Evolutionary conservation across 2,113 vertebrate genomes (phyloP), one percentile per base, ranked within the genome.

Genomic region (Nothoprocta pentlandii): DNA sequence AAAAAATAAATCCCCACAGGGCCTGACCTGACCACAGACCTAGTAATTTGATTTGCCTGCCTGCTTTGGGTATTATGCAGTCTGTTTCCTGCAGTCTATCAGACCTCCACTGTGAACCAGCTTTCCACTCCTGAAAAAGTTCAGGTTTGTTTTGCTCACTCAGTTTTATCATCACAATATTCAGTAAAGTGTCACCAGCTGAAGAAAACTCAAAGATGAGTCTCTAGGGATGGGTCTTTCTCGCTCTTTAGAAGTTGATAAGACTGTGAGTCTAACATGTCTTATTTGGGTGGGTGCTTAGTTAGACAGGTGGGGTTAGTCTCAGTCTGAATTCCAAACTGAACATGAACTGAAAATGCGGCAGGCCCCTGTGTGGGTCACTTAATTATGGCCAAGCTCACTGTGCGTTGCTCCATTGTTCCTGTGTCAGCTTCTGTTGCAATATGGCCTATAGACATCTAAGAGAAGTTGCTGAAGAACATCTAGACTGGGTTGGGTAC

Each of bases 401-500:
- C 1, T 2, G 12, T 23, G 20, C 7, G 2, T 86, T 91, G 36
- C 75, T 70, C 69, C 64, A 84, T 64, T 4, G 0, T 39, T 61
- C 51, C 49, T 91, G 13, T 89, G 93, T 90, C 87, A 94, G 61
- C 56, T 88, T 74, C 90, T 95, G 79, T 96, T 80, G 92, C 91
- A 94, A 95, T 93, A 59, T 90, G 41, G 56, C 47, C 32, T 34
- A 76, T 3, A 6, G 80, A 88, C 84, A 80, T 80, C 92, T 90
- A 64, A 86, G 83, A 90, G 77, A 94, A 92, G 87, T 89, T 91
- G 63, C 84, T 90, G 91, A 86, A 95, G 92, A 93, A 85, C 56
- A 94, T 39, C 86, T 89, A 90, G 64, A 85, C 93, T 93, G 92
- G 96, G 94, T 25, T 96, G 95, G 93, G 97, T 92, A 44, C 74